Conservation (phyloP, 2,113 vertebrate species). For the Sturnus vulgaris region DNA sequence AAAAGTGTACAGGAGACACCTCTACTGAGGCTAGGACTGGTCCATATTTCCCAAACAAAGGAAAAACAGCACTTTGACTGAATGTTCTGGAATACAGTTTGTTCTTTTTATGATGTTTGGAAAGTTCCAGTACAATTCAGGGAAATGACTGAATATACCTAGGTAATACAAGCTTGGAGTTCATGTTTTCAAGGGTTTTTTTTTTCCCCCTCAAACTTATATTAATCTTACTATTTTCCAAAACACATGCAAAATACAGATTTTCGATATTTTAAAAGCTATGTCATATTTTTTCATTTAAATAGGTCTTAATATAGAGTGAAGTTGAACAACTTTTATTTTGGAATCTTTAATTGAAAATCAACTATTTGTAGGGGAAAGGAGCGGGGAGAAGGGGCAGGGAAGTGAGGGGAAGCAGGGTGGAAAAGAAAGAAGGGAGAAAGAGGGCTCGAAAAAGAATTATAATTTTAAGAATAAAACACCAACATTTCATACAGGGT, state of each 20-base stretch:
- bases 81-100: background rate
- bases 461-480: background rate
- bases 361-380: background rate
- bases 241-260: background rate
- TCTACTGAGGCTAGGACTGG: background rate
- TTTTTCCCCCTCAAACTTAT: background rate
- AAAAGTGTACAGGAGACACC: background rate
- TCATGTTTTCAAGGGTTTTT: accelerated
- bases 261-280: background rate
- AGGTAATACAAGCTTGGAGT: background rate
- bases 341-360: background rate
- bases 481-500: background rate
- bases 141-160: slow-evolving; percentile 12
- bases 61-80: background rate
- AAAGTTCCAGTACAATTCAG: slow-evolving; percentile 16
- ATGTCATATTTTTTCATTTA: background rate
- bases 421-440: background rate
- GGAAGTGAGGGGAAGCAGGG: background rate
- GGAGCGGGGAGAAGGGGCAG: background rate
- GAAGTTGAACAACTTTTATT: background rate
- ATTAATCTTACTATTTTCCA: background rate
- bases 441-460: background rate
- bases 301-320: background rate
- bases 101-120: background rate
- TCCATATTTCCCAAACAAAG: background rate